Evolutionary conservation across 23 tunicate genomes (phyloP).

Genomic region (Halocynthia roretzi): DNA sequence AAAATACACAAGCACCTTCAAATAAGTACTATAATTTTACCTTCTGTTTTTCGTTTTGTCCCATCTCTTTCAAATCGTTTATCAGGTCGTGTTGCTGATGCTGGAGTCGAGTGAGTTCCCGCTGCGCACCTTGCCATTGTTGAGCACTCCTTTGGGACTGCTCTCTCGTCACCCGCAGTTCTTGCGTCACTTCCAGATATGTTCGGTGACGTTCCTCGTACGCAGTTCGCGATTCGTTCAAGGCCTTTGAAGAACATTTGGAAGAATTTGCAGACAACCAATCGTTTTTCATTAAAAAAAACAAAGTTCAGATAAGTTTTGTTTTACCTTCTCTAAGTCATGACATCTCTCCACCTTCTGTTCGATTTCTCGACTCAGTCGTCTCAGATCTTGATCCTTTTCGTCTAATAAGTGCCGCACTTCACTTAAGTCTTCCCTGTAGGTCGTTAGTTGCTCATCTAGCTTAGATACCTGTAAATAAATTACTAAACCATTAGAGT

Average conservation of each 20-base stretch:
- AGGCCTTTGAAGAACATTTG: conserved; percentile 13
- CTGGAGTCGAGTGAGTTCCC: conserved; percentile 21
- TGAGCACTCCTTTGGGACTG: conserved; percentile 26
- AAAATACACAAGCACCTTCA: background rate
- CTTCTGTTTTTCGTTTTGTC: conserved; percentile 28
- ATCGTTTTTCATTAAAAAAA: background rate
- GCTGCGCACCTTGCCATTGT: conserved; percentile 42
- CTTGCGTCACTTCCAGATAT: conserved; percentile 59
- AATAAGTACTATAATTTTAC: conserved; percentile 9
- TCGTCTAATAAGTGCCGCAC: conserved; percentile 34
- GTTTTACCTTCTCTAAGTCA: conserved; percentile 40
- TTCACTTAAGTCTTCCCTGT: conserved; percentile 43
- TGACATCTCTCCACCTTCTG: conserved; percentile 30
- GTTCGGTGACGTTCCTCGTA: conserved; percentile 51
- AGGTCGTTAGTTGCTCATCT: conserved; percentile 37
- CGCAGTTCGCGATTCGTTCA: conserved; percentile 37
- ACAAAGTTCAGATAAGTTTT: too few species aligned
- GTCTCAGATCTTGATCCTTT: conserved; percentile 27
- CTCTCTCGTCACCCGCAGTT: conserved; percentile 42
- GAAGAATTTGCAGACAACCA: background rate
- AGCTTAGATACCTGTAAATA: conserved; percentile 42
- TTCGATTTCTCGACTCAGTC: conserved; percentile 18
- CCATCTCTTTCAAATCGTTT: conserved; percentile 30
- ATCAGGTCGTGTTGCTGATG: conserved; percentile 39
- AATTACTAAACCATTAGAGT: background rate